Evolutionary conservation across 2,797 vertebrate species (phyloP).

Genomic region (Cossypha dichroa): DNA sequence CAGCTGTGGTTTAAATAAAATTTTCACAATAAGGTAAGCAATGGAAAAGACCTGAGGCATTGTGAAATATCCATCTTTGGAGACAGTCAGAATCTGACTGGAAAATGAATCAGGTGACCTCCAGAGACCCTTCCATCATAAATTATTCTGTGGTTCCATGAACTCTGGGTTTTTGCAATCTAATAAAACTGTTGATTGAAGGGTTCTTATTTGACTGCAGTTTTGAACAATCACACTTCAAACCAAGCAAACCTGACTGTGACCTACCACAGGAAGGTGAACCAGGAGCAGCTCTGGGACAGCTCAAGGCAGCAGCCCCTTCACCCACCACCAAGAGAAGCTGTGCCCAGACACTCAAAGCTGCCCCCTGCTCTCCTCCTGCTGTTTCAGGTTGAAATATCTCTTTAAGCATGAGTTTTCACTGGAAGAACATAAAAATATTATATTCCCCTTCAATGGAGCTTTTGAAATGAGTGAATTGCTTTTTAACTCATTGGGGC

Average conservation of each 20-base stretch:
- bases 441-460: not conserved
- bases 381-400: not conserved
- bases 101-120: not conserved
- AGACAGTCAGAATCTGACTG: constrained; percentile 27
- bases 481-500: not conserved
- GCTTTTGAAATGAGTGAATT: not conserved
- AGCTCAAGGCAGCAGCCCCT: not conserved
- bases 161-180: not conserved
- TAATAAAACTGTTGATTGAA: not conserved
- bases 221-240: not conserved
- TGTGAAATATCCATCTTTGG: not conserved
- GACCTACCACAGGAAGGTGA: not conserved
- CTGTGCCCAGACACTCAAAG: not conserved
- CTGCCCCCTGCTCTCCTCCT: not conserved
- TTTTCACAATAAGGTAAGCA: not conserved
- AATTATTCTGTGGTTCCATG: not conserved
- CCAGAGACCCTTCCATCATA: not conserved
- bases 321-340: not conserved
- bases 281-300: not conserved
- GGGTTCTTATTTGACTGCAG: not conserved
- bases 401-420: not conserved
- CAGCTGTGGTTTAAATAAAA: not conserved
- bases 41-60: not conserved
- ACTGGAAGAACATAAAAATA: not conserved
- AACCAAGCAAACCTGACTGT: not conserved